These are phyloP conservation scores for Origma solitaria DNA, from an alignment of 2,113 vertebrate species.

Conservation along the genomic window DNA sequence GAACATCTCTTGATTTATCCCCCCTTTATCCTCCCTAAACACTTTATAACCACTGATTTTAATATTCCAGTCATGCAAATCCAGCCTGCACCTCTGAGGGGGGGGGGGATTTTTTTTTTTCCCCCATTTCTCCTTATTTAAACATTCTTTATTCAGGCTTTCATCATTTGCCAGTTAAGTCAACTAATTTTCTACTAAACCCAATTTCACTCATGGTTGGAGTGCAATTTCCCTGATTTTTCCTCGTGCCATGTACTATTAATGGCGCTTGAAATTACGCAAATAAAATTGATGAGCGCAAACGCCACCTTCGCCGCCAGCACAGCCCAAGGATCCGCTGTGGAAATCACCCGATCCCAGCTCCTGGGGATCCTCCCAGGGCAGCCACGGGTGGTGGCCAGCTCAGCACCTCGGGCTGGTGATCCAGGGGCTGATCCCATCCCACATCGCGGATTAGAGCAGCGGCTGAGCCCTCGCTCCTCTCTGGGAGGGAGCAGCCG, in stretches of 20 bases:
- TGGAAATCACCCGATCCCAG: background rate
- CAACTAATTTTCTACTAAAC: conserved; percentile 77
- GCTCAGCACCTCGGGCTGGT: background rate
- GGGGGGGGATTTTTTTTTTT: background rate
- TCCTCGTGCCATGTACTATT: conserved; percentile 66
- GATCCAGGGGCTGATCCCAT: background rate
- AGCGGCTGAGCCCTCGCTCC: background rate
- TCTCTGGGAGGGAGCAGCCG: background rate
- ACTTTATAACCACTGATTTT: background rate
- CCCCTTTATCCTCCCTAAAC: background rate
- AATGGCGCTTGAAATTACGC: conserved; percentile 74
- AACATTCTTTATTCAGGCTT: conserved; percentile 56
- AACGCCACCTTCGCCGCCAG: background rate
- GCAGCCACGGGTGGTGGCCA: background rate
- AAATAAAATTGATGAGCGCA: conserved; percentile 62
- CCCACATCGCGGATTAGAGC: background rate
- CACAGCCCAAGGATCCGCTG: background rate
- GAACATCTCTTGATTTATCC: background rate
- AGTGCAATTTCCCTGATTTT: conserved; percentile 65
- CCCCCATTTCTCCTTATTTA: conserved; percentile 13
- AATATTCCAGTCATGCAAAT: conserved; percentile 27
- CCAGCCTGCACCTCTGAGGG: background rate
- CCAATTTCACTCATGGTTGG: conserved; percentile 76
- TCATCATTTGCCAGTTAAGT: conserved; percentile 74
- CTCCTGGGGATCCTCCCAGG: background rate